Conservation (phyloP, 2,113 vertebrate species). For the Anarrhichthys ocellatus region DNA sequence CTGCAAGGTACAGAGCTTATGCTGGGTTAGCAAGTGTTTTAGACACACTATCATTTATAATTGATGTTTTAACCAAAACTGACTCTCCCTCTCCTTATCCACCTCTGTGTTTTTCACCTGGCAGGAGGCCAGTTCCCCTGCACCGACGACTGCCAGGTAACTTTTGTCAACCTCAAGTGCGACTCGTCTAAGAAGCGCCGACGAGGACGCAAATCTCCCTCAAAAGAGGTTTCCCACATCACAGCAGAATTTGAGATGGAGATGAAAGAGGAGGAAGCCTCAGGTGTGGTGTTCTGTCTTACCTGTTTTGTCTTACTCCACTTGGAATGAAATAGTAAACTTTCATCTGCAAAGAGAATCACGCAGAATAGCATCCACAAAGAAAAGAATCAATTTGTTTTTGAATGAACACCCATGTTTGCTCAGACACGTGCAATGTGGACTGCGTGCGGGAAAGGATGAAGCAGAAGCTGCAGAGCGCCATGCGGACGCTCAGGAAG, state of each 20-base stretch:
- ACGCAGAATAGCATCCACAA: background rate
- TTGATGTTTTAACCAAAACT: background rate
- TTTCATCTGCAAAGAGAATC: background rate
- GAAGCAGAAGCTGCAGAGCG: slow-evolving; percentile 92
- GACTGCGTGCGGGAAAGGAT: slow-evolving; percentile 90
- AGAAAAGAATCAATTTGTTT: background rate
- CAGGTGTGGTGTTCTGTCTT: slow-evolving; percentile 81
- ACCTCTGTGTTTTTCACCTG: slow-evolving; percentile 5
- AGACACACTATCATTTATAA: background rate
- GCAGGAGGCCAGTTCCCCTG: slow-evolving; percentile 85
- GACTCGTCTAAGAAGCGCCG: slow-evolving; percentile 95
- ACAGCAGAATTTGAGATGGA: slow-evolving; percentile 95
- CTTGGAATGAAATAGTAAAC: background rate
- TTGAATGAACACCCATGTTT: background rate
- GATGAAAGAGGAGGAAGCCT: slow-evolving; percentile 90
- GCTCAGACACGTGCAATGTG: slow-evolving; percentile 89
- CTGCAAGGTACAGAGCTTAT: slow-evolving; percentile 82
- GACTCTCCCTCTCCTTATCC: background rate
- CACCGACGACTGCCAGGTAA: slow-evolving; percentile 92
- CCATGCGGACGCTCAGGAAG: slow-evolving; percentile 93
- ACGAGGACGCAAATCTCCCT: slow-evolving; percentile 92
- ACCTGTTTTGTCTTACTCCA: background rate
- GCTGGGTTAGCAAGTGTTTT: background rate
- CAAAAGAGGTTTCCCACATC: slow-evolving; percentile 95
- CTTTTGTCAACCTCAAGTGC: slow-evolving; percentile 94